Evolutionary conservation across 2,797 vertebrate genomes (phyloP), one percentile per base, ranked within the genome.

Genomic region (Brotula barbata): DNA sequence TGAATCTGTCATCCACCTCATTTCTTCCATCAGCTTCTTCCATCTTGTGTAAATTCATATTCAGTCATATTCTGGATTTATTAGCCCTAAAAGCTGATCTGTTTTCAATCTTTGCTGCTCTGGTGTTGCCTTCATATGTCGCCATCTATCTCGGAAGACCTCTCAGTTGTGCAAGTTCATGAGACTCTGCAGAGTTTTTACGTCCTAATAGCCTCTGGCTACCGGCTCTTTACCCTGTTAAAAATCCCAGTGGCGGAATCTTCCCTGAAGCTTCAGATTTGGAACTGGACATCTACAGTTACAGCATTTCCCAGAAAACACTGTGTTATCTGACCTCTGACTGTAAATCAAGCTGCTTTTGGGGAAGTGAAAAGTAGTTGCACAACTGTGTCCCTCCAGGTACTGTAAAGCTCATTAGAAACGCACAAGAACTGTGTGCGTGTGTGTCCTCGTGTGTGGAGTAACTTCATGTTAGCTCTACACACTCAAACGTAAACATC

Each of bases 331-430:
- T 51, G 57, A 34, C 41, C 48, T 40, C 63, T 40, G 50, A 33
- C 42, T 22, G 21, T 65, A 69, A 65, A 68, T 53, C 31, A 20
- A 34, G 23, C 36, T 5, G 37, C 7, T 40, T 42, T 49, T n/a
- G n/a, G 34, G 49, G 68, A 65, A 61, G 46, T 37, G n/a, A 58
- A 64, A 34, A 47, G 39, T 14, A 16, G 40, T 48, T 64, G 14
- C 20, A 53, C 33, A 62, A 46, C 34, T n/a, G 7, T 23, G 33
- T 34, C 37, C 63, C 21, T 62, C 23, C n/a, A 21, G 51, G 46
- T 36, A 57, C 47, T 67, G 46, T 53, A 36, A 56, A 60, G 21
- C 13, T 45, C 31, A 58, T 71, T 43, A 66, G 21, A 48, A 47
- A 22, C 21, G 33, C 22, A 23, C 36, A 42, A 57, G 45, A 50